Base-by-base conservation (phyloP, 2,888 invertebrate species). In the Polia nebulosa region DNA sequence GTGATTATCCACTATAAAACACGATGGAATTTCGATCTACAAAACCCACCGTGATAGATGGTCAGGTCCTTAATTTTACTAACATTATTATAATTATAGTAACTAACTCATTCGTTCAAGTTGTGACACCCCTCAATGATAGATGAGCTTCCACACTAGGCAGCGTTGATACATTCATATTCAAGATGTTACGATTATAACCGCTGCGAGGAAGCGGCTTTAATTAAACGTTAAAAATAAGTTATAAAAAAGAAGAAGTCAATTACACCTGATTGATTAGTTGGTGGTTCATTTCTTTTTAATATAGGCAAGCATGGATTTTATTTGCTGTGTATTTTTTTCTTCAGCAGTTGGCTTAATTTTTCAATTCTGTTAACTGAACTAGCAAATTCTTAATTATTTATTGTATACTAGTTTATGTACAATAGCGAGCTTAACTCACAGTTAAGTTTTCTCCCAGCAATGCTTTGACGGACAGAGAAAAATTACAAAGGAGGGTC, bases 81-180 rank as follows among this genome's bases (percentile, higher is more conserved):
- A 60, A 56, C 41, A 70, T 59, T 53, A 80, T 66, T 61, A 71
- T 64, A 76, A 80, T 67, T 70, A 64, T 51, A 61, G 53, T 70
- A 53, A 66, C 66, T 64, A 72, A 69, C 73, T 25, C 70, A 78
- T 78, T 78, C 61, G 78, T 73, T 77, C 69, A 55, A 62, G 66
- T 73, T 64, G 44, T 55, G 67, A 70, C 67, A 81, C 44, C 47
- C 41, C 47, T 64, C 49, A 49, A 41, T 81, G 79, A 78, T 80
- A 56, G 64, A 80, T 79, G 78, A 65, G 78, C 59, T 45, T 44
- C 41, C 36, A 60, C 55, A 51, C 34, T 39, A 8, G 25, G 20
- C 45, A 34, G 53, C 17, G 52, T 63, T 39, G 25, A 76, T 63
- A 63, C 29, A 62, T 68, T 55, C 41, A 56, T 66, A 61, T 53